Conservation (phyloP, 2,797 vertebrate genomes). For the Pangasius krempfi region DNA sequence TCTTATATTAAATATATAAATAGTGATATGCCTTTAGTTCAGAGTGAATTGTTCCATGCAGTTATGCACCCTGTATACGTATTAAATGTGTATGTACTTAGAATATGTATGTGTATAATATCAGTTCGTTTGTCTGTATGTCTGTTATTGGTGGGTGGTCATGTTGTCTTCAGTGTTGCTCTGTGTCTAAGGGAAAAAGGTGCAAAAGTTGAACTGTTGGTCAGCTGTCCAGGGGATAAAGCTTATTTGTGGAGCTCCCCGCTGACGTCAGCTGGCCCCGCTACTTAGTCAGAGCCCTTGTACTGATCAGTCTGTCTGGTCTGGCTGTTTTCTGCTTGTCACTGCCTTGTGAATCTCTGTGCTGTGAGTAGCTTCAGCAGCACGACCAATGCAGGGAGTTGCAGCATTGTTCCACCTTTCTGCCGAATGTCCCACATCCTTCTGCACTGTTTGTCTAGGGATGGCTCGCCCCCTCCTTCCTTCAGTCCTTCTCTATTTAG, state of each 20-base stretch:
- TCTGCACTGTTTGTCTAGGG: slow-evolving; percentile 18
- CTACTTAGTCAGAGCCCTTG: slow-evolving; percentile 51
- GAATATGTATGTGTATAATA: not conserved
- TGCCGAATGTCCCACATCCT: slow-evolving; percentile 53
- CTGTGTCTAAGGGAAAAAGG: not conserved
- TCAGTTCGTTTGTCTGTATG: not conserved
- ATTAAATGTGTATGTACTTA: not conserved
- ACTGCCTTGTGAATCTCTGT: slow-evolving; percentile 34
- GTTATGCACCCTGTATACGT: not conserved
- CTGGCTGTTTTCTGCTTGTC: slow-evolving; percentile 35
- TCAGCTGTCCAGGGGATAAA: slow-evolving; percentile 55
- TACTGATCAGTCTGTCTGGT: slow-evolving; percentile 45
- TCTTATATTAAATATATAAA: not conserved
- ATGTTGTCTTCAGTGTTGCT: not conserved
- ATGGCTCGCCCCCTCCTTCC: not conserved
- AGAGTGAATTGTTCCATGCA: not conserved
- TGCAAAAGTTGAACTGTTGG: not conserved
- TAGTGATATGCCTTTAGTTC: not conserved
- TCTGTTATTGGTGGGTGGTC: not conserved
- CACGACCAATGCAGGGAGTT: slow-evolving; percentile 26
- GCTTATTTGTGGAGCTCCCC: slow-evolving; percentile 56
- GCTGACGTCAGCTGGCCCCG: slow-evolving; percentile 58
- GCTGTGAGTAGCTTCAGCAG: not conserved
- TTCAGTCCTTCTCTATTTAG: slow-evolving; percentile 13
- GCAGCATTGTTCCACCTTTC: slow-evolving; percentile 56